Conservation (phyloP, 2,113 vertebrate genomes). For the Otis tarda region DNA sequence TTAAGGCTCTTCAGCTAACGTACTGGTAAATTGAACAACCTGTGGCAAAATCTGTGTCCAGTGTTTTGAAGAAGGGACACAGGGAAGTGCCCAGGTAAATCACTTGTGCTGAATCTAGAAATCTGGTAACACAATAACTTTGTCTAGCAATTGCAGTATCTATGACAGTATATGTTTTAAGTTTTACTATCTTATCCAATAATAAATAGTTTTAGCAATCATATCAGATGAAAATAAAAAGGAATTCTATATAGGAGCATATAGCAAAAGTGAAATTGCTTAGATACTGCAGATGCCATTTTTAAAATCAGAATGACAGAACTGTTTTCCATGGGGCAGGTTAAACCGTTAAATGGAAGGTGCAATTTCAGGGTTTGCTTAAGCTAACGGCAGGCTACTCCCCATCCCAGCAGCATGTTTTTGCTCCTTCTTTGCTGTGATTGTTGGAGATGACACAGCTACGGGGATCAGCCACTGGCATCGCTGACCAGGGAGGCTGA, state of each 20-base stretch:
- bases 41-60: neutral
- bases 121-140: neutral
- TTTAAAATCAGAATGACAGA: neutral
- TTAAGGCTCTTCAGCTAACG: neutral
- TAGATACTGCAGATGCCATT: neutral
- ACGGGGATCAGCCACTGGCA: rapidly evolving
- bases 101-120: neutral
- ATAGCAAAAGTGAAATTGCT: neutral
- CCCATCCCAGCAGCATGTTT: rapidly evolving
- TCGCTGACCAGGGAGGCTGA: rapidly evolving
- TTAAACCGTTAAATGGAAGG: neutral
- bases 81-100: neutral
- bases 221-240: neutral
- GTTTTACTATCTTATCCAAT: neutral
- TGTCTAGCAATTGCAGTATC: neutral
- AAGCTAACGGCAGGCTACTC: neutral
- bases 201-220: neutral
- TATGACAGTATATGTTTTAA: neutral
- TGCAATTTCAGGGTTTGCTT: neutral
- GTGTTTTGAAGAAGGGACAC: neutral
- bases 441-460: neutral
- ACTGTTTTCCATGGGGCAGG: neutral
- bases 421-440: neutral
- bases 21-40: neutral
- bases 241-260: neutral